Base-by-base conservation (phyloP, 2,888 invertebrate genomes). In the Diarsia rubi region DNA sequence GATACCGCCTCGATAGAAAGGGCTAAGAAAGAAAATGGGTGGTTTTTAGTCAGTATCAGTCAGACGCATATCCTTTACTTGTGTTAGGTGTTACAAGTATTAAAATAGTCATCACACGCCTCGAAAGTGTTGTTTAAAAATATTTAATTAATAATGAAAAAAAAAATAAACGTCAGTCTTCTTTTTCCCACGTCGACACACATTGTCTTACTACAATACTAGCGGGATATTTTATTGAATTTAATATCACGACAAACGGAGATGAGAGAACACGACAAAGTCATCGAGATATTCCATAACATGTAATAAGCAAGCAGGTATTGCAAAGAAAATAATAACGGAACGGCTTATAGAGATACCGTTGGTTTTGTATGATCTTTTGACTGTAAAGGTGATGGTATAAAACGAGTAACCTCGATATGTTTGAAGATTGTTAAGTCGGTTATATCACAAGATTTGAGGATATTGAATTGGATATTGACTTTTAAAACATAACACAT, bases 241-340 rank as follows among this genome's bases (percentile, higher is more conserved):
- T 60, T 37, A 70, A 78, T 75, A 52, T 49, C 47, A 70, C 74
- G 73, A 42, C 79, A 69, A 59, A 77, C 73, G 76, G 78, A 78
- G 70, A 84, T 79, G 72, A 60, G 54, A 60, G 71, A 59, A 62
- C 66, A 75, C 65, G 73, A 83, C 52, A 69, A 57, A 75, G 69
- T 59, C 57, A 74, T 81, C 73, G 60, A 73, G 59, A 67, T 59
- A 73, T 79, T 70, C 66, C 54, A 78, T 72, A 78, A 77, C 79
- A 81, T 76, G 54, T 44, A 45, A 76, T 67, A 78, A 79, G 70
- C 24, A 78, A 79, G 72, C 24, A 12, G 69, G 67, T 75, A 77
- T 76, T 47, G 62, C 69, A 64, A 78, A 79, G 82, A 69, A 82
- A 75, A 83, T 84, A 80, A 80, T 86, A 88, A 86, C 87, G 84